Base-by-base conservation (phyloP, 1,140 invertebrate species). In the Phymorhynchus buccinoides region DNA sequence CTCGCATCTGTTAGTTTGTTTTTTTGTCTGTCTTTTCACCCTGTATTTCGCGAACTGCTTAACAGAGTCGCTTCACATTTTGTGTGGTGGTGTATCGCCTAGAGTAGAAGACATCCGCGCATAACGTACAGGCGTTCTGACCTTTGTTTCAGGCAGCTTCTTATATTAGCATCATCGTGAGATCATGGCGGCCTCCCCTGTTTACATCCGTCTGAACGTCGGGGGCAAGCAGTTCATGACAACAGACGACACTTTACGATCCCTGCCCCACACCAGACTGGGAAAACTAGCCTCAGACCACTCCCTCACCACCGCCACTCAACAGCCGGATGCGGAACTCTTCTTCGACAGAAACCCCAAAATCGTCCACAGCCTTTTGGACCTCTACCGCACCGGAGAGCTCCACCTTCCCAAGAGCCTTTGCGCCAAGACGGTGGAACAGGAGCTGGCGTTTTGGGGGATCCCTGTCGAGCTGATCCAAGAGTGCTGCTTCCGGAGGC, bases 281-380 rank as follows among this genome's bases (percentile, higher is more conserved):
- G 78, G 37, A 80, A 18, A 41, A 32, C n/a, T 80, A 32, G 52
- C 42, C 41, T 35, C 42, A 48, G 30, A 80, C 30, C 16, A 56
- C n/a, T 37, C 41, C 6, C 44, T 44, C 18, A 39, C 35, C n/a
- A 44, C 16, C 27, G n/a, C n/a, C n/a, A n/a, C n/a, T n/a, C n/a
- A n/a, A n/a, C 37, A 32, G 16, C n/a, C 35, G 14, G 42, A 44
- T 32, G 52, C 30, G 35, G 44, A 86, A 73, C 68, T 39, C 66
- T 83, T 83, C 44, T 83, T 83, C 82, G 82, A 83, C 66, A 83
- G 66, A 83, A 86, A 83, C 42, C 44, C 56, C 0, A 56, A 83
- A 52, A 66, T 62, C 39, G 41, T 83, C 30, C 9, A 78, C 35
- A 68, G 37, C 42, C 39, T 73, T 83, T 42, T 78, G 41, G 85